These are phyloP conservation scores for Phrynosoma blainvillii DNA, from an alignment of 2,113 vertebrate species.

Conservation along the genomic window DNA sequence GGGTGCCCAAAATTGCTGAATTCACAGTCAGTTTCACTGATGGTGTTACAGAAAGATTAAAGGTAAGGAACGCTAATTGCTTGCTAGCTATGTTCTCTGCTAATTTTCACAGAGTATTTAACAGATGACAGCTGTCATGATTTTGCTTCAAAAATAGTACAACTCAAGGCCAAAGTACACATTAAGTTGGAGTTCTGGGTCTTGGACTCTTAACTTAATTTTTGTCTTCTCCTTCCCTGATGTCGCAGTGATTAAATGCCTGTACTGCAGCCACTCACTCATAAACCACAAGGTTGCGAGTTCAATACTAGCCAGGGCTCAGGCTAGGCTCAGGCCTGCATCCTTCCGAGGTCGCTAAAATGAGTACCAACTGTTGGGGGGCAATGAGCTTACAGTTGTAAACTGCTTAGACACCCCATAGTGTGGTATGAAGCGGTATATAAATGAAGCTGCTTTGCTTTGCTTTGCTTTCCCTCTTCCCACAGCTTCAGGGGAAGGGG, in stretches of 20 bases:
- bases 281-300: no score
- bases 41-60: slow-evolving; percentile 88
- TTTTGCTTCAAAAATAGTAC: slow-evolving; percentile 48
- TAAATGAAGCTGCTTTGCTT: no score
- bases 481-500: background rate
- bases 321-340: no score
- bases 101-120: slow-evolving; percentile 45
- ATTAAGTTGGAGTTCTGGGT: background rate
- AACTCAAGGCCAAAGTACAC: background rate
- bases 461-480: no score
- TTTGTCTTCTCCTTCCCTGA: background rate
- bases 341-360: no score
- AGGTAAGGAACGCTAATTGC: slow-evolving; percentile 76
- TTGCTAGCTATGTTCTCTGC: slow-evolving; percentile 42
- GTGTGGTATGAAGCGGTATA: no score
- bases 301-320: no score
- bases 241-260: no score
- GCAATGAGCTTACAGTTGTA: no score
- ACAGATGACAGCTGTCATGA: slow-evolving; percentile 42
- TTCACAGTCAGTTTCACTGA: slow-evolving; percentile 97
- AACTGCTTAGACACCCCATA: no score
- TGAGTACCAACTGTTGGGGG: no score
- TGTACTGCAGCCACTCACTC: no score
- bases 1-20: slow-evolving; percentile 96
- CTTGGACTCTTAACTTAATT: background rate